These are phyloP conservation scores for Ptychoptera albimana DNA, from an alignment of 2,888 invertebrate species.

Conservation along the genomic window DNA sequence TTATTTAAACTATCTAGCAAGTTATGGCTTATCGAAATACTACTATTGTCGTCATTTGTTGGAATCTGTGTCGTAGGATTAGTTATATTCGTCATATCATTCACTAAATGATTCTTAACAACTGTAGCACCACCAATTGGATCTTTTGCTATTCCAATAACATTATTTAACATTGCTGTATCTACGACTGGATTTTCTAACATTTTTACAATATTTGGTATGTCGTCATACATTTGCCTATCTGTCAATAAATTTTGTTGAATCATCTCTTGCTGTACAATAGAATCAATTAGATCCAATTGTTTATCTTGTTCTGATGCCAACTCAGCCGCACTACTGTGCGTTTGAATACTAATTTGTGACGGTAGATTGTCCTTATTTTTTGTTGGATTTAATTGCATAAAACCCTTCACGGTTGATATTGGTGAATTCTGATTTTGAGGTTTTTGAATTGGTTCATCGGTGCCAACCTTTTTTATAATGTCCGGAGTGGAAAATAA, in stretches of 20 bases:
- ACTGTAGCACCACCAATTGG: slow-evolving; percentile 10
- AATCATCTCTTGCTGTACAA: slow-evolving; percentile 25
- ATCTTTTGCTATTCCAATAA: slow-evolving; percentile 11
- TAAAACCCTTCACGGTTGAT: slow-evolving; percentile 18
- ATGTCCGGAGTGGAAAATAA: slow-evolving; percentile 67
- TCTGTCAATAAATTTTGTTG: slow-evolving; percentile 17
- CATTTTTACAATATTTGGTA: slow-evolving; percentile 37
- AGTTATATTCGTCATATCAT: too few species aligned
- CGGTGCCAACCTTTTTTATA: slow-evolving; percentile 41
- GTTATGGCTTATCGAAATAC: slow-evolving; percentile 13
- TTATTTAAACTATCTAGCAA: slow-evolving; percentile 39
- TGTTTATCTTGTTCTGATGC: slow-evolving; percentile 29
- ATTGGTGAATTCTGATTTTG: slow-evolving; percentile 21
- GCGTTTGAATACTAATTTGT: slow-evolving; percentile 29
- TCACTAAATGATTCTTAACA: background rate
- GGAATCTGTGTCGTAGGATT: background rate
- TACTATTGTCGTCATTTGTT: background rate
- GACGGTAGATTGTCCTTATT: slow-evolving; percentile 20
- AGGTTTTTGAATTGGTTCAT: slow-evolving; percentile 27
- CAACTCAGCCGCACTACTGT: slow-evolving; percentile 22
- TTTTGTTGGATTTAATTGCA: slow-evolving; percentile 24
- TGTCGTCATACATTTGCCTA: slow-evolving; percentile 20
- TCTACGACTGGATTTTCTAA: slow-evolving; percentile 21
- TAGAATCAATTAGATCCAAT: slow-evolving; percentile 28
- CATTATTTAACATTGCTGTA: background rate